Evolutionary conservation across 1,140 invertebrate species (phyloP), one percentile per base, ranked within the genome.

Genomic region (Aphelinus atriplicis): DNA sequence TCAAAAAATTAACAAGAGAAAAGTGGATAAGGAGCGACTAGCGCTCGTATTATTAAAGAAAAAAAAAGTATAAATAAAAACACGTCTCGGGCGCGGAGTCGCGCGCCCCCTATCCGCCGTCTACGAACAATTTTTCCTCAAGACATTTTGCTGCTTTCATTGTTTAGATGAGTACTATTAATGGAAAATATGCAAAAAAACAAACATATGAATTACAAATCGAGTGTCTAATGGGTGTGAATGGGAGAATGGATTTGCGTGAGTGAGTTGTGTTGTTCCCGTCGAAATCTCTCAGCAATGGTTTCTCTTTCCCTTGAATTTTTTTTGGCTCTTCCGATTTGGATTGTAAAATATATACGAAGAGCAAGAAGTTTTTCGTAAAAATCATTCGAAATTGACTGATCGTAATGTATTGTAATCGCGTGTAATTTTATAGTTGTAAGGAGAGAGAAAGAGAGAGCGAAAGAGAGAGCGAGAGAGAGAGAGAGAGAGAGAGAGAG

Each of bases 141-240:
- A 83, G 77, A 83, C 79, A 77, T 83, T 84, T 83, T 85, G 84
- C 83, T 81, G 84, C 84, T 86, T 85, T 85, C 77, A 83, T 85
- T 84, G 81, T 85, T 86, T 86, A 85, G 83, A 85, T 85, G 82
- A 82, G 80, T 82, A 81, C 81, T 82, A 81, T 82, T 26, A 26
- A 26, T 53, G 4, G 9, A 55, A 73, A 60, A 50, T 45, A 73
- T 77, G 51, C 43, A n/a, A 67, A 60, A 60, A 60, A 60, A 76
- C 26, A 26, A 26, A 76, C 65, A 50, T 10, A 65, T 74, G 66
- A 71, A 74, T 43, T 72, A 57, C 65, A 71, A 72, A 71, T 76
- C 42, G 57, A 75, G 48, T 60, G 73, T 69, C 26, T 69, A 63
- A 50, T 46, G 64, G 61, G 68, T 66, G 10, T 73, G 62, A 5